These are phyloP conservation scores for Lasaia peninsularis DNA, from an alignment of 1,140 invertebrate species.

Conservation along the genomic window DNA sequence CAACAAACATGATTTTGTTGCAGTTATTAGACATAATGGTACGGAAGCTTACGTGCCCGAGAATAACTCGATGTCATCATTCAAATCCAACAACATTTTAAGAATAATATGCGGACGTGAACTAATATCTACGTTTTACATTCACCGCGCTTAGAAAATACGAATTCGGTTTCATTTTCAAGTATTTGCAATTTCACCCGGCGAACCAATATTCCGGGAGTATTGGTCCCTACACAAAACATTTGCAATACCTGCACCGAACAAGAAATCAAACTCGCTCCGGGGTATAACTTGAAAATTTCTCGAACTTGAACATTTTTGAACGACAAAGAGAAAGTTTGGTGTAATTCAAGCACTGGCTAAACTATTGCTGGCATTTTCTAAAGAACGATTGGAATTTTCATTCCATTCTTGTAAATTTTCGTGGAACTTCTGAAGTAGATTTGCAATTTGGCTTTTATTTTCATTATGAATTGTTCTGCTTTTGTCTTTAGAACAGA, in stretches of 20 bases:
- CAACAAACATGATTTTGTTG: too few relatives aligned
- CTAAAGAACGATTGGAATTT: not conserved
- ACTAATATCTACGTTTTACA: not conserved
- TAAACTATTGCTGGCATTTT: not conserved
- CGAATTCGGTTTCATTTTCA: not conserved
- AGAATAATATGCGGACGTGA: not conserved
- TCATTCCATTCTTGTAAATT: not conserved
- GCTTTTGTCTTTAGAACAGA: too few relatives aligned
- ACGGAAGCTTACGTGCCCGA: too few relatives aligned
- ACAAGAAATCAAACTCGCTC: not conserved
- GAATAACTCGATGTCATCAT: too few relatives aligned
- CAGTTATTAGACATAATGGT: too few relatives aligned
- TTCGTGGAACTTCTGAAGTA: not conserved
- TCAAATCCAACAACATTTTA: too few relatives aligned
- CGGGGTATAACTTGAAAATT: not conserved
- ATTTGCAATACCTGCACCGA: not conserved
- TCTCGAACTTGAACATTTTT: not conserved
- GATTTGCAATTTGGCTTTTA: not conserved
- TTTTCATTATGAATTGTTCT: too few relatives aligned
- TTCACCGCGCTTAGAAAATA: not conserved
- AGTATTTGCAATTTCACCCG: not conserved
- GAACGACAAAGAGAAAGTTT: constrained; percentile 6
- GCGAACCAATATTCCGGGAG: not conserved
- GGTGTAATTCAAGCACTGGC: not conserved
- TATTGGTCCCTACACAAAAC: not conserved